These are phyloP conservation scores for Scytalopus superciliaris DNA, from an alignment of 2,113 vertebrate genomes.

Conservation along the genomic window DNA sequence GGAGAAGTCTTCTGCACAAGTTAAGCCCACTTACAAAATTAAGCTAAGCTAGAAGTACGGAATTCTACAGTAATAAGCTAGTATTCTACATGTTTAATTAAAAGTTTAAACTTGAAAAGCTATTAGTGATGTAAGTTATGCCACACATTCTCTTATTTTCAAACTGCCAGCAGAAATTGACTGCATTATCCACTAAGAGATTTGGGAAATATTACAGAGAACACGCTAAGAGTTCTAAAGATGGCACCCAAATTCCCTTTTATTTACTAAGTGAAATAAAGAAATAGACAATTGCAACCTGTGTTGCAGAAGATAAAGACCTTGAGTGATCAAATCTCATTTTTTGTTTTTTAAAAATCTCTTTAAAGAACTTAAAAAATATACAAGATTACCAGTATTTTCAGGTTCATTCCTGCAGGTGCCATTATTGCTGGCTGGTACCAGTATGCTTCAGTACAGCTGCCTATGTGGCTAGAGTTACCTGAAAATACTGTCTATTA, in stretches of 20 bases:
- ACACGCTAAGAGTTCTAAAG: conserved; percentile 17
- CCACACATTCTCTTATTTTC: background rate
- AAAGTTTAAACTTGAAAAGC: conserved; percentile 1
- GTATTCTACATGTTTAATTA: background rate
- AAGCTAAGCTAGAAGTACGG: conserved; percentile 1
- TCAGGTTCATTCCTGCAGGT: conserved; percentile 47
- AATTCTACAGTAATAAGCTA: conserved; percentile 13
- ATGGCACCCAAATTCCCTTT: conserved; percentile 49
- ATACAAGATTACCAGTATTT: conserved; percentile 37
- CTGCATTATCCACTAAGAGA: background rate
- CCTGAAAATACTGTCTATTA: conserved; percentile 62
- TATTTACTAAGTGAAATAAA: conserved; percentile 16
- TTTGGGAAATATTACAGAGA: background rate
- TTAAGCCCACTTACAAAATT: conserved; percentile 44
- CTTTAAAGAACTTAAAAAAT: conserved; percentile 59
- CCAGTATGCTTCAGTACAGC: conserved; percentile 59
- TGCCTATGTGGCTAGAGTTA: conserved; percentile 57
- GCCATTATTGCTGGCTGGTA: conserved; percentile 59
- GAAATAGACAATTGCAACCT: conserved; percentile 11
- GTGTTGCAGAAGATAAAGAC: conserved; percentile 39
- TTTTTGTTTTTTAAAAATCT: conserved; percentile 44
- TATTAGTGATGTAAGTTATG: background rate
- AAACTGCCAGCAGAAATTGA: conserved; percentile 7
- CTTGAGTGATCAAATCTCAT: conserved; percentile 24
- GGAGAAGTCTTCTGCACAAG: conserved; percentile 35